A percentile compares a stretch with the other conserved stretches of the same genome.
These are phyloP conservation scores for Acanthosepion lycidas DNA, from an alignment of 2,888 invertebrate genomes.

Conservation along the genomic window DNA sequence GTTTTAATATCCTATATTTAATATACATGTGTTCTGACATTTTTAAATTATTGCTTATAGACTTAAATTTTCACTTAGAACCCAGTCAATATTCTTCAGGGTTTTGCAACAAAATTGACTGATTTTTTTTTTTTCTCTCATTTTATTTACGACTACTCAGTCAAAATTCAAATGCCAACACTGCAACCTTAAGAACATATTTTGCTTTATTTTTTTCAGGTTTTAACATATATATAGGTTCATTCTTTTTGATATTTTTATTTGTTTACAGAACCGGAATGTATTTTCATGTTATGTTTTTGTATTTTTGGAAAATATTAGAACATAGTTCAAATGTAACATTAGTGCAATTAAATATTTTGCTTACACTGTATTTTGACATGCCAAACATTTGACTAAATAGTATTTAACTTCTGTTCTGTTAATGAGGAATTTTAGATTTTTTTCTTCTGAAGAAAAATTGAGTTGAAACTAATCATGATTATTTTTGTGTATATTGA, in stretches of 20 bases:
- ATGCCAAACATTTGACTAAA: too few relatives aligned
- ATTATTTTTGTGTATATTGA: too few relatives aligned
- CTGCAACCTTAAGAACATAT: neutral
- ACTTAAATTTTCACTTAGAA: neutral
- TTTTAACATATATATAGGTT: neutral
- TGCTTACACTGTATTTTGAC: too few relatives aligned
- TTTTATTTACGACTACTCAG: neutral
- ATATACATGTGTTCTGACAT: neutral
- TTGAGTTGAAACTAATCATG: neutral
- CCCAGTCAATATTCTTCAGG: neutral
- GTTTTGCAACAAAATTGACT: neutral
- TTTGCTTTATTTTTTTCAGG: neutral
- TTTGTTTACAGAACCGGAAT: neutral
- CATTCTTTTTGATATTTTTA: neutral
- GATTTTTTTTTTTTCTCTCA: neutral
- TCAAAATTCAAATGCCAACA: neutral
- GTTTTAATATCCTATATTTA: neutral
- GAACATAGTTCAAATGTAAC: neutral
- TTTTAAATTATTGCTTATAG: neutral
- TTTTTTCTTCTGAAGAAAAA: too few relatives aligned
- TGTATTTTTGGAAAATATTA: neutral
- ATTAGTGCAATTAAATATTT: neutral
- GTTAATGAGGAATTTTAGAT: too few relatives aligned
- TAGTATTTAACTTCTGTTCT: too few relatives aligned
- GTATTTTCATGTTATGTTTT: neutral